A percentile compares a stretch with the other conserved stretches of the same genome.
phyloP scores from a whole-genome alignment of 2,888 invertebrate species.

The Rhingia campestris region DNA sequence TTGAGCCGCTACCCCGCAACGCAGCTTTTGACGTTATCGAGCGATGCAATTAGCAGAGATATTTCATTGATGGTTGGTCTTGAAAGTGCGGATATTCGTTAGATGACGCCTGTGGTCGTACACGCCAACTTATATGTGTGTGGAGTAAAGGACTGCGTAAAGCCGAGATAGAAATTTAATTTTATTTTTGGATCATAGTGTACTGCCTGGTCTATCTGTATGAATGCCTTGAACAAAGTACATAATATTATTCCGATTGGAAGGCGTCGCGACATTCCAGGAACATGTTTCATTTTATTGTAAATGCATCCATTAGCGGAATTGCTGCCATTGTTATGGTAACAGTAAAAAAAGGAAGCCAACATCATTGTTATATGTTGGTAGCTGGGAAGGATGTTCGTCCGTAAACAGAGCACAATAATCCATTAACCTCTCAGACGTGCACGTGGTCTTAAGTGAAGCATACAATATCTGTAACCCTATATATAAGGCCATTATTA shows the following conservation, averaged over 20 bases:
- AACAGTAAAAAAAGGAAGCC: slow-evolving; percentile 48
- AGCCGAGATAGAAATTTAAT: slow-evolving; percentile 34
- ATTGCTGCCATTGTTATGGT: slow-evolving; percentile 54
- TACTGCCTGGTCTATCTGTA: slow-evolving; percentile 6
- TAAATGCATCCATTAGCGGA: slow-evolving; percentile 64
- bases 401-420: slow-evolving; percentile 61
- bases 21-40: slow-evolving; percentile 41
- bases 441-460: slow-evolving; percentile 48
- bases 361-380: slow-evolving; percentile 47
- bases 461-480: slow-evolving; percentile 32
- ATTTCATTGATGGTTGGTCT: slow-evolving; percentile 37
- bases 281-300: slow-evolving; percentile 46
- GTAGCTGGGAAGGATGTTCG: slow-evolving; percentile 42
- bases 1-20: not conserved
- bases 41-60: slow-evolving; percentile 43
- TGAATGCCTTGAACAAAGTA: slow-evolving; percentile 1
- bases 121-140: not conserved
- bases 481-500: not conserved
- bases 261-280: not conserved
- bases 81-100: slow-evolving; percentile 37
- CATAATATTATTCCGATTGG: slow-evolving; percentile 40
- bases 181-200: slow-evolving; percentile 23
- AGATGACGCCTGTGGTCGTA: not conserved
- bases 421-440: slow-evolving; percentile 73
- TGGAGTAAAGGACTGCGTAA: slow-evolving; percentile 2